Percentiles rank a stretch among this genome's conserved stretches.
Evolutionary conservation across 2,113 vertebrate species (phyloP).

Genomic region (Rynchops niger): DNA sequence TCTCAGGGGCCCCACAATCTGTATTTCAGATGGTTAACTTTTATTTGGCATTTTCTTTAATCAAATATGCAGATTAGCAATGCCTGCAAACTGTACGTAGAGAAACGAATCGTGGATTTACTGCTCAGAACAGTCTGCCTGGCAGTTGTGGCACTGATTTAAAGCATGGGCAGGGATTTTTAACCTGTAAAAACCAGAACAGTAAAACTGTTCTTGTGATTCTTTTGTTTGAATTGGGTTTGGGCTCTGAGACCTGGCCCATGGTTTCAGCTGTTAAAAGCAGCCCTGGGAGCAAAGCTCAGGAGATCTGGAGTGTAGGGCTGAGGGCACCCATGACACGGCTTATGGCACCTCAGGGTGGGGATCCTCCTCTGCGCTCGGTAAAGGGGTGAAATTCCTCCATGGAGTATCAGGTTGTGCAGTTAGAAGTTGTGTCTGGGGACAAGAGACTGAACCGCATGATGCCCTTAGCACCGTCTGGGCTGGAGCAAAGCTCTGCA

Average conservation of each 20-base stretch:
- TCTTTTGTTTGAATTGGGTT: background rate
- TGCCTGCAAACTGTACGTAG: too few relatives aligned
- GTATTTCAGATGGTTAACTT: background rate
- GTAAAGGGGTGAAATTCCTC: background rate
- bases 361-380: background rate
- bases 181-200: too few relatives aligned
- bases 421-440: background rate
- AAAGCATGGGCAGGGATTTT: background rate
- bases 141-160: background rate
- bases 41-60: background rate
- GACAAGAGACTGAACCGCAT: background rate
- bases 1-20: background rate
- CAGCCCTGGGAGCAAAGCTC: background rate
- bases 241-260: background rate
- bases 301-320: background rate
- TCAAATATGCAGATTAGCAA: background rate
- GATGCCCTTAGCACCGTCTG: background rate
- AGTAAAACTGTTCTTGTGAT: background rate
- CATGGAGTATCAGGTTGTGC: too few relatives aligned
- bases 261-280: background rate
- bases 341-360: background rate
- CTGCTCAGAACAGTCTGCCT: background rate
- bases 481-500: background rate
- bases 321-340: background rate
- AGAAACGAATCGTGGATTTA: background rate